Conservation (phyloP, 2,888 invertebrate species). For the Liodrosophila aerea region DNA sequence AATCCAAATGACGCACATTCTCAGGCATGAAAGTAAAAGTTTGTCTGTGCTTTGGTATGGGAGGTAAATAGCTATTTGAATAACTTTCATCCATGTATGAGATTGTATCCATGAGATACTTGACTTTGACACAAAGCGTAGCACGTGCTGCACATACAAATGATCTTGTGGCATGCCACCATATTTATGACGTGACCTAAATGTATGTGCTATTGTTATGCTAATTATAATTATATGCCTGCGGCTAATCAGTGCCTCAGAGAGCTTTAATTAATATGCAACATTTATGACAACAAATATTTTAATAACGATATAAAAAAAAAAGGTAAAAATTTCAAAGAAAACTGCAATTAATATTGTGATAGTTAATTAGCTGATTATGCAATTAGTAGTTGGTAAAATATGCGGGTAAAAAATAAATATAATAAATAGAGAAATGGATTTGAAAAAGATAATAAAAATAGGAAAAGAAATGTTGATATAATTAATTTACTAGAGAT, state of each 20-base stretch:
- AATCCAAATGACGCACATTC: conserved; percentile 12
- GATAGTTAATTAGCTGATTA: too few relatives aligned
- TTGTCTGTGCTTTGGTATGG: not conserved
- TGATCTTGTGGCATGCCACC: not conserved
- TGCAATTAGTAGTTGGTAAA: too few relatives aligned
- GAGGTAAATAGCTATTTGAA: conserved; percentile 10
- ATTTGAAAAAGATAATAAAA: too few relatives aligned
- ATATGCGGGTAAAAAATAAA: too few relatives aligned
- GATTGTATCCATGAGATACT: conserved; percentile 30
- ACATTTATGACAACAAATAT: not conserved
- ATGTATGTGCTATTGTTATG: not conserved
- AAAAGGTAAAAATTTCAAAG: too few relatives aligned
- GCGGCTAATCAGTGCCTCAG: conserved; percentile 25
- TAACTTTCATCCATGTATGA: conserved; percentile 14
- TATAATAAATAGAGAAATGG: too few relatives aligned
- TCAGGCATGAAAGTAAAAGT: conserved; percentile 17
- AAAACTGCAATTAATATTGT: too few relatives aligned
- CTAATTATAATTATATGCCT: not conserved
- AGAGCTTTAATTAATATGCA: conserved; percentile 20
- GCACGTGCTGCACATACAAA: not conserved
- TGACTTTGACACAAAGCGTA: not conserved
- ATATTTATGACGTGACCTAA: not conserved
- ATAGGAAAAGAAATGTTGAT: too few relatives aligned
- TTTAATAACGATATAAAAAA: too few relatives aligned
- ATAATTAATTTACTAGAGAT: too few relatives aligned